phyloP scores from a whole-genome alignment of 2,797 vertebrate genomes.

The Clangula hyemalis region DNA sequence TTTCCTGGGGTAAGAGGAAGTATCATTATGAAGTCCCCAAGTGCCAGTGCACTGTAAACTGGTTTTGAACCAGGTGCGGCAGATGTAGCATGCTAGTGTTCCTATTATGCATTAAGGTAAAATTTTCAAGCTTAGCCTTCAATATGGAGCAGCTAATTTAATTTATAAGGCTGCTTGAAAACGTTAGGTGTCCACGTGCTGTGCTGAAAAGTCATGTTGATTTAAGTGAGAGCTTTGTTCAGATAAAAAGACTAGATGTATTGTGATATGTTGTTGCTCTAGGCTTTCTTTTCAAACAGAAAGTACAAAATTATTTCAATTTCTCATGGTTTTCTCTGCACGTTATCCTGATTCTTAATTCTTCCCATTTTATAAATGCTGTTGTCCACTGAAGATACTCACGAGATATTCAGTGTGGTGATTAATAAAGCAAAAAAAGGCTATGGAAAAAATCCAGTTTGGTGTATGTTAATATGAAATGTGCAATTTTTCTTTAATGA shows the following conservation, averaged over 20 bases:
- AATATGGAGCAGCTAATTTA: not conserved
- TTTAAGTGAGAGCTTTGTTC: not conserved
- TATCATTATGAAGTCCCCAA: not conserved
- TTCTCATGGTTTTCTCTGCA: not conserved
- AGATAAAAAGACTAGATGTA: not conserved
- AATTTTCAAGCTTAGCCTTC: not conserved
- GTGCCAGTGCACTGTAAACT: no score
- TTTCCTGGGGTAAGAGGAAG: not conserved
- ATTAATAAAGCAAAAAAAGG: not conserved
- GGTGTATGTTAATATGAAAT: not conserved
- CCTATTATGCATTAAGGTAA: not conserved
- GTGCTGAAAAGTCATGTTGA: not conserved
- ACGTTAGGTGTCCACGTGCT: not conserved
- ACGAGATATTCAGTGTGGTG: not conserved
- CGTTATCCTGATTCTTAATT: not conserved
- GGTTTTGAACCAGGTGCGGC: not conserved
- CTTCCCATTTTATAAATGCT: not conserved
- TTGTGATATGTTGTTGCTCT: not conserved
- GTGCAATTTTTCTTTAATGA: not conserved
- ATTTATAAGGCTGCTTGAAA: not conserved
- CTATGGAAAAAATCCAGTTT: not conserved
- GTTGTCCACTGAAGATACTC: not conserved
- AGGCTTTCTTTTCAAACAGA: not conserved
- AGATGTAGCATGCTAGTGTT: not conserved
- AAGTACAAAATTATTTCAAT: not conserved